These are phyloP conservation scores for Pelusios castaneus DNA, from an alignment of 2,113 vertebrate genomes.

Conservation along the genomic window DNA sequence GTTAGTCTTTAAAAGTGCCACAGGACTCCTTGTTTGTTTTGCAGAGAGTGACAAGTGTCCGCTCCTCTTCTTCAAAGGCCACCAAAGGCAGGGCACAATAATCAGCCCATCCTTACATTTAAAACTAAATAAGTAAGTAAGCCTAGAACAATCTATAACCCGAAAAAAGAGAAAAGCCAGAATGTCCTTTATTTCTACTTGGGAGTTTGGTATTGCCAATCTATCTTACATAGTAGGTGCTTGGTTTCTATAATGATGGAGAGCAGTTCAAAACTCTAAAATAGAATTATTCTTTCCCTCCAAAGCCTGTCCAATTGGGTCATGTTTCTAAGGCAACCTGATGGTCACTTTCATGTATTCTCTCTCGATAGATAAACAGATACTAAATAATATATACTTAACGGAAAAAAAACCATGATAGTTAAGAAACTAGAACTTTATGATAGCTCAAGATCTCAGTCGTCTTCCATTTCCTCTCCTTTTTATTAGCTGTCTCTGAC, in stretches of 20 bases:
- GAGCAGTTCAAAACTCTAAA: background rate
- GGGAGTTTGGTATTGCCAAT: background rate
- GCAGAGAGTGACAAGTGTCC: background rate
- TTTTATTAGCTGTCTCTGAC: background rate
- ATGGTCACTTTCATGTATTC: conserved; percentile 34
- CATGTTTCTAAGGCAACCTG: conserved; percentile 61
- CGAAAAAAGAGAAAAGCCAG: background rate
- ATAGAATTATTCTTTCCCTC: conserved; percentile 32
- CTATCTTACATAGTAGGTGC: background rate
- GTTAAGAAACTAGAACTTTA: background rate
- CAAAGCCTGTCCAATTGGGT: conserved; percentile 5
- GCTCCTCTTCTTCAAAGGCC: background rate
- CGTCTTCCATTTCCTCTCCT: background rate
- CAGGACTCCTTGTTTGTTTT: no score
- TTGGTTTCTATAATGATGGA: background rate
- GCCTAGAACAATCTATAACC: background rate
- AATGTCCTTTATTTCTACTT: background rate
- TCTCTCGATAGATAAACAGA: conserved; percentile 10
- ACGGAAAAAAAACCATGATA: background rate
- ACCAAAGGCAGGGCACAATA: background rate
- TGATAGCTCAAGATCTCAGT: background rate
- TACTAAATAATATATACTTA: background rate
- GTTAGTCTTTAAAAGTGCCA: no score
- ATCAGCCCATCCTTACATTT: background rate
- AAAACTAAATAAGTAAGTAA: background rate